A percentile compares a stretch with the other conserved stretches of the same genome.
These are phyloP conservation scores for Orthonychiurus folsomi DNA, from an alignment of 2,888 invertebrate genomes.

Conservation along the genomic window DNA sequence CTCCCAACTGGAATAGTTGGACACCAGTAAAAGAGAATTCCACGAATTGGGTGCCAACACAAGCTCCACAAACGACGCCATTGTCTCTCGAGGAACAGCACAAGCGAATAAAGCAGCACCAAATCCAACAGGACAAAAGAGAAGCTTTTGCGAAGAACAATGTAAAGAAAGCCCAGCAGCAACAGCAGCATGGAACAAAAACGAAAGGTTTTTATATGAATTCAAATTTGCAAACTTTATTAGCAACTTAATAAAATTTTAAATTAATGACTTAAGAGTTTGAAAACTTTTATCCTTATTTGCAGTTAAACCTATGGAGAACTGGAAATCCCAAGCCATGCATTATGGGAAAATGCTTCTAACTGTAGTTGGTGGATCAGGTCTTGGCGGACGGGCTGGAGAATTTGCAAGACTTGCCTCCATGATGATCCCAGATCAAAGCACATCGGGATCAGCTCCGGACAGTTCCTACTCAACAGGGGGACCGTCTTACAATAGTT, in stretches of 20 bases:
- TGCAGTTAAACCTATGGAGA: conserved; percentile 2
- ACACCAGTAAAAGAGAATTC: conserved; percentile 8
- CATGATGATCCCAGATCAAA: neutral
- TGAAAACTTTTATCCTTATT: too few relatives aligned
- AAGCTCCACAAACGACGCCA: neutral
- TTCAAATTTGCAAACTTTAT: too few relatives aligned
- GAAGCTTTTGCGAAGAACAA: neutral
- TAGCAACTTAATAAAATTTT: too few relatives aligned
- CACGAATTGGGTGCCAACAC: neutral
- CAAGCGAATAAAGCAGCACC: neutral
- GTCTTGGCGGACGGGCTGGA: neutral
- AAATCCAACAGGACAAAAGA: neutral
- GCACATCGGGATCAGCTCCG: too few relatives aligned
- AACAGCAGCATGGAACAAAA: too few relatives aligned
- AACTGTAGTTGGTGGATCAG: neutral
- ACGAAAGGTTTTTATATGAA: too few relatives aligned
- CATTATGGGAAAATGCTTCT: conserved; percentile 16
- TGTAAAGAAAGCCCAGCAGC: neutral
- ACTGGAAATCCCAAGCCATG: conserved; percentile 3
- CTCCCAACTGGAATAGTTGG: conserved; percentile 16
- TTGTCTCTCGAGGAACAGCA: neutral
- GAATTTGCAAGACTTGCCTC: neutral
- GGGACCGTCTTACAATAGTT: neutral
- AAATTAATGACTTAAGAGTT: too few relatives aligned
- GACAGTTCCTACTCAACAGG: neutral